Evolutionary conservation across 2,113 vertebrate species (phyloP), one percentile per base, ranked within the genome.

Genomic region (Microcebus lehilahytsara): DNA sequence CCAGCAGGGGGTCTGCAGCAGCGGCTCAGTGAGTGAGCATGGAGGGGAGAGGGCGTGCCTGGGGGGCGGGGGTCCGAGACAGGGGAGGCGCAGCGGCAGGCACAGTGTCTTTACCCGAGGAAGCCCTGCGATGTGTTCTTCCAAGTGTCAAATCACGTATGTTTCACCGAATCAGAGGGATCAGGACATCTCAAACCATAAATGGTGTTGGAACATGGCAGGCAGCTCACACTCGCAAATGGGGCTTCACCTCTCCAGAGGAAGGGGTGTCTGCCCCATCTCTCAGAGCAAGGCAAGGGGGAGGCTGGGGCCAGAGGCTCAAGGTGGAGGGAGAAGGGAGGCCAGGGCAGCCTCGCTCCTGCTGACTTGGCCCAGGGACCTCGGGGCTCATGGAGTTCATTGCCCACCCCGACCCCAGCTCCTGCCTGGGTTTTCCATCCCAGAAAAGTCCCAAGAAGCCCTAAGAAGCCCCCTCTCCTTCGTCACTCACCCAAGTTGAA

Each of bases 1-100:
- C 17, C 23, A 60, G 49, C 62, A 51, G 2, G 0, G 46, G 1
- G 4, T 23, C 22, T 22, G 7, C 22, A 46, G 51, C 64, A 5
- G 2, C 0, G 0, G 10, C n/a, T 83, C 40, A 46, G 72, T 3
- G 56, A 51, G 13, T 19, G 40, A 12, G 6, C 3, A 0, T 3
- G 42, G 20, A 25, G 20, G 22, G 25, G 25, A 34, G 67, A 23
- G 74, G 32, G 8, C 0, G n/a, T 14, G 69, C 23, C 77, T 37
- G 78, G 53, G 64, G 2, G 27, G 7, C 5, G 3, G 64, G 7
- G 1, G 6, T 58, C 12, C 7, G 0, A 58, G 64, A 19, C 16
- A n/a, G 37, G 51, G 69, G 13, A 1, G 25, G 25, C 2, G 0
- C 30, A 7, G 30, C 14, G 30, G 51, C 67, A 60, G 12, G 69